Evolutionary conservation across 2,888 invertebrate genomes (phyloP).

Genomic region (Campoplex capitator): DNA sequence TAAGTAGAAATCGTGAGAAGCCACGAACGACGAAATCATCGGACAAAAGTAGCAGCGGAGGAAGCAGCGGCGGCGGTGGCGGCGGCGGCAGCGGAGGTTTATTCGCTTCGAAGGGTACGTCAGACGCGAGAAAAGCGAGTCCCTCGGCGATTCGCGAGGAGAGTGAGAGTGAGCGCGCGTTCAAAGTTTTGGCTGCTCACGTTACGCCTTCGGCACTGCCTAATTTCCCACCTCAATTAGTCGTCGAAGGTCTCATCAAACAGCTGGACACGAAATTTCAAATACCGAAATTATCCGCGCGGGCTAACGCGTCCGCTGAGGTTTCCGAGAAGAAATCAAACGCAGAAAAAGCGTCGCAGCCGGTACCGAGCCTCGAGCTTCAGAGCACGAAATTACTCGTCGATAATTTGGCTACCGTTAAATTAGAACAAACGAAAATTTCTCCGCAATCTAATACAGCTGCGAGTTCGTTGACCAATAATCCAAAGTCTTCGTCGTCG

Average conservation of each 20-base stretch:
- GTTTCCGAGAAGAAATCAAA: slow-evolving; percentile 76
- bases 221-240: slow-evolving; percentile 87
- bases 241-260: slow-evolving; percentile 90
- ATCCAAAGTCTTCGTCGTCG: slow-evolving; percentile 57
- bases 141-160: slow-evolving; percentile 89
- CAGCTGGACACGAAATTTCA: slow-evolving; percentile 94
- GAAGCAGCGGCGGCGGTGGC: slow-evolving; percentile 9
- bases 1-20: slow-evolving; percentile 88
- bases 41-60: slow-evolving; percentile 86
- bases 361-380: slow-evolving; percentile 59
- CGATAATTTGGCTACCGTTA: slow-evolving; percentile 71
- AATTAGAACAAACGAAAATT: slow-evolving; percentile 68
- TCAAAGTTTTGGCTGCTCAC: slow-evolving; percentile 87
- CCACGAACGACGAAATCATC: slow-evolving; percentile 87
- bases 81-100: too few species aligned
- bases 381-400: slow-evolving; percentile 70
- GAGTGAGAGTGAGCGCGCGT: slow-evolving; percentile 87
- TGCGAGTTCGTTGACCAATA: slow-evolving; percentile 46
- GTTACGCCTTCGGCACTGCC: slow-evolving; percentile 85
- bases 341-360: slow-evolving; percentile 66
- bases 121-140: slow-evolving; percentile 88
- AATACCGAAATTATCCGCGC: slow-evolving; percentile 92
- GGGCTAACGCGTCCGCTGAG: slow-evolving; percentile 79
- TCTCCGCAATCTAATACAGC: slow-evolving; percentile 50
- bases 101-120: slow-evolving; percentile 86